Evolutionary conservation across 2,888 invertebrate species (phyloP).

Genomic region (Nemotelus pantherinus): DNA sequence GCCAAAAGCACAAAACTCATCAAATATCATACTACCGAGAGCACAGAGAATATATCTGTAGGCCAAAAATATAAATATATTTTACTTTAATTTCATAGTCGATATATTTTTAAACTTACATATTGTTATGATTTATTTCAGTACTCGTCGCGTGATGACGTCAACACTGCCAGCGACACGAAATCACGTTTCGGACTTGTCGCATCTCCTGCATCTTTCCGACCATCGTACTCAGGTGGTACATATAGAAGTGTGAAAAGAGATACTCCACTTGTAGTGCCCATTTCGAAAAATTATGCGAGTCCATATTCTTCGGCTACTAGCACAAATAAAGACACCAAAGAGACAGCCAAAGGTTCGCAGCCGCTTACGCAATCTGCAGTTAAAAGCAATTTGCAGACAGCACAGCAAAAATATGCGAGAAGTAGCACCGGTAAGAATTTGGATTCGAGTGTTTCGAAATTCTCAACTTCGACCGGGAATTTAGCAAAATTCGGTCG

Average conservation of each 20-base stretch:
- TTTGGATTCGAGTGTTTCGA: constrained; percentile 22
- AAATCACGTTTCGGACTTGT: constrained; percentile 58
- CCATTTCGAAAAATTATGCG: constrained; percentile 20
- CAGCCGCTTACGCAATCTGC: constrained; percentile 50
- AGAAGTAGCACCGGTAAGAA: constrained; percentile 45
- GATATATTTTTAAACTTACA: too few species aligned
- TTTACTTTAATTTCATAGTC: too few species aligned
- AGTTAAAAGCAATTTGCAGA: constrained; percentile 10
- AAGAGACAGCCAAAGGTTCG: neutral
- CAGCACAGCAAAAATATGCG: constrained; percentile 38
- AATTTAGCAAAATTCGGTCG: constrained; percentile 57
- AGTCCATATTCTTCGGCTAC: constrained; percentile 10
- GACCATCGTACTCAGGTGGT: constrained; percentile 64
- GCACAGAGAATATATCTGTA: too few species aligned
- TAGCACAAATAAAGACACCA: constrained; percentile 54
- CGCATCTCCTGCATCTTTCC: constrained; percentile 61
- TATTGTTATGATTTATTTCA: constrained; percentile 47
- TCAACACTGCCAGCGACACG: constrained; percentile 48
- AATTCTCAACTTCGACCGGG: constrained; percentile 52
- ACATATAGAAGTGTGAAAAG: constrained; percentile 62
- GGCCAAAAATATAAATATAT: too few species aligned
- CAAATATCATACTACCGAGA: too few species aligned
- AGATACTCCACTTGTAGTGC: constrained; percentile 54
- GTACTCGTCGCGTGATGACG: constrained; percentile 61
- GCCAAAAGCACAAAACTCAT: too few species aligned